Conservation (phyloP, 1,140 invertebrate genomes). For the Dendroctonus ponderosae region DNA sequence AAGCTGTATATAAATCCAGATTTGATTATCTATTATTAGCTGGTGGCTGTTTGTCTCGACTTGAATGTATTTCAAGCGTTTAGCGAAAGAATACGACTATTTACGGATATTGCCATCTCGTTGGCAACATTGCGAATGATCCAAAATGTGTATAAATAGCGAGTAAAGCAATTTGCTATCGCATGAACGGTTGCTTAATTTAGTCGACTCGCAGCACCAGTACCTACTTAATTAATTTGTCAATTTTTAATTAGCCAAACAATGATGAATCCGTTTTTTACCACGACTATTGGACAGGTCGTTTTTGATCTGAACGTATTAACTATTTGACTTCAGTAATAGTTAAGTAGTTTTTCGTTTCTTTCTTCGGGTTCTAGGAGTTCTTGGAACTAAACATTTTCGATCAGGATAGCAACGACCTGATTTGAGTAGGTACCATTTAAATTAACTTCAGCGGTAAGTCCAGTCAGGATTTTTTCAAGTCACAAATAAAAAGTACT, state of each 20-base stretch:
- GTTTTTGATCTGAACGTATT: too few relatives aligned
- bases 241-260: slow-evolving; percentile 25
- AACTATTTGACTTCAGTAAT: too few relatives aligned
- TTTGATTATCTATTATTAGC: neutral
- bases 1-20: neutral
- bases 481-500: too few relatives aligned
- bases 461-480: too few relatives aligned
- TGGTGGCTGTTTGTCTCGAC: neutral
- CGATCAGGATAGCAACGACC: too few relatives aligned
- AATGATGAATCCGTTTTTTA: slow-evolving; percentile 17
- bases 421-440: too few relatives aligned
- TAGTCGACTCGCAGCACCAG: slow-evolving; percentile 19
- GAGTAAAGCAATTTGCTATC: slow-evolving; percentile 25
- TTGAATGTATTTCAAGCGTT: neutral
- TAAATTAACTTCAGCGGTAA: too few relatives aligned
- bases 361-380: too few relatives aligned
- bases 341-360: too few relatives aligned
- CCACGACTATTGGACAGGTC: neutral
- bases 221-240: slow-evolving; percentile 26
- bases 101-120: neutral
- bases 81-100: slow-evolving; percentile 2
- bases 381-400: too few relatives aligned
- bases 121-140: slow-evolving; percentile 11
- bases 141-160: slow-evolving; percentile 27
- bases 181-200: slow-evolving; percentile 24